A percentile compares a stretch with the other conserved stretches of the same genome.
Conservation (phyloP, 1,140 invertebrate species). For the Drosophila pachea region DNA sequence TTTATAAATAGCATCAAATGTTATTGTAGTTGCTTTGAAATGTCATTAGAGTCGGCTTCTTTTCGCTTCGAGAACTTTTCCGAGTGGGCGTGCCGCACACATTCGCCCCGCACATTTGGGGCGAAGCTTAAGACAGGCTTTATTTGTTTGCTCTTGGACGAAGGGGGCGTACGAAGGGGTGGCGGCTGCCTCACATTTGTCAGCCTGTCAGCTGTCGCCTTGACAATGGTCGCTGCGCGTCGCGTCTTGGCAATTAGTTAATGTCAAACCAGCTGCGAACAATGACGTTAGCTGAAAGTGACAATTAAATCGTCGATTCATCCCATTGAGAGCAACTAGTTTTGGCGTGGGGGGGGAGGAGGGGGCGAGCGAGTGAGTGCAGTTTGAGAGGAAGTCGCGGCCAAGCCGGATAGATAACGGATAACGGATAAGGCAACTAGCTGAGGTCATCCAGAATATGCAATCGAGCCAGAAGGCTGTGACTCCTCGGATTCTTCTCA, state of each 20-base stretch:
- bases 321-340: constrained; percentile 10
- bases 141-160: constrained; percentile 3
- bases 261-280: constrained; percentile 55
- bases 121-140: constrained; percentile 20
- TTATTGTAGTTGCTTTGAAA: constrained; percentile 47
- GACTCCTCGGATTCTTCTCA: too few species aligned
- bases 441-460: too few species aligned
- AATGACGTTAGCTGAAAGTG: constrained; percentile 31
- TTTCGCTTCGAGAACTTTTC: not conserved
- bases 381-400: too few species aligned
- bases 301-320: constrained; percentile 30
- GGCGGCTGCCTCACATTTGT: constrained; percentile 55
- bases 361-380: constrained; percentile 2
- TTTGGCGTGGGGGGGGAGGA: too few species aligned
- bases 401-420: too few species aligned
- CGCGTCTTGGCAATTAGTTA: constrained; percentile 67
- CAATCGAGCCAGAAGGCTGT: too few species aligned
- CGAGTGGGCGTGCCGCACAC: constrained; percentile 11
- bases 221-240: constrained; percentile 32
- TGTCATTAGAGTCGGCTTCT: constrained; percentile 42
- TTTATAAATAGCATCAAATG: constrained; percentile 75
- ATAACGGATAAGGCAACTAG: too few species aligned
- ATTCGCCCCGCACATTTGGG: constrained; percentile 35
- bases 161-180: not conserved
- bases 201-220: constrained; percentile 39